phyloP scores from a whole-genome alignment of 2,888 invertebrate species.

The Trachelus troglodyta region DNA sequence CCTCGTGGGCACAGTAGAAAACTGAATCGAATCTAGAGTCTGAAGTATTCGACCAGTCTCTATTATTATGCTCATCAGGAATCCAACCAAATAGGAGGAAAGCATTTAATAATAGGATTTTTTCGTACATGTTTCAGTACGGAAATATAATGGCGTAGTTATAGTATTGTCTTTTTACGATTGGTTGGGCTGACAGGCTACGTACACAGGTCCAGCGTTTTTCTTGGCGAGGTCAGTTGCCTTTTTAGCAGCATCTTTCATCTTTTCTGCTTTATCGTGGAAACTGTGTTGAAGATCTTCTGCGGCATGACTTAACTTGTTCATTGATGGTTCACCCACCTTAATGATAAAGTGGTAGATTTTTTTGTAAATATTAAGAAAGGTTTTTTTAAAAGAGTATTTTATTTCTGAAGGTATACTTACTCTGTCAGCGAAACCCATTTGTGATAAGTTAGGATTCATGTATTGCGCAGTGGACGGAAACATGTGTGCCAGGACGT shows the following conservation, averaged over 20 bases:
- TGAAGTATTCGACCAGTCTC: not conserved
- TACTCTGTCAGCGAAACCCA: conserved; percentile 42
- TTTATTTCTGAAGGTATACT: conserved; percentile 23
- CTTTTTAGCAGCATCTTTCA: conserved; percentile 84
- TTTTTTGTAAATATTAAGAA: not conserved
- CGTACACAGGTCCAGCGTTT: conserved; percentile 67
- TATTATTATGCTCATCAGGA: not conserved
- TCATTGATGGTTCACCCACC: conserved; percentile 48
- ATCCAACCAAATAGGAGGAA: not conserved
- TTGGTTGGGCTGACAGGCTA: conserved; percentile 58
- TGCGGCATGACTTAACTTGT: conserved; percentile 53
- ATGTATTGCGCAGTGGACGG: conserved; percentile 66
- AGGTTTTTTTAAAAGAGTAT: not conserved
- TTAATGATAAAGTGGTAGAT: conserved; percentile 23
- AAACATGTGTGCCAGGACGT: conserved; percentile 82
- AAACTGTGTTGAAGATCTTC: conserved; percentile 59
- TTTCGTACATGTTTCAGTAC: not conserved
- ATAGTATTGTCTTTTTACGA: conserved; percentile 41
- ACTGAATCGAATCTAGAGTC: not conserved
- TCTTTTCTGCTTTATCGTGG: conserved; percentile 68
- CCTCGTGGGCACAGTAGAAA: not conserved
- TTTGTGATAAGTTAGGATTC: conserved; percentile 56
- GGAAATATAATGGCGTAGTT: not conserved
- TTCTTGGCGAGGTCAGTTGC: conserved; percentile 83
- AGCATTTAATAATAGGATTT: not conserved